These are phyloP conservation scores for Bubo blakistoni DNA, from an alignment of 2,113 vertebrate species.

Conservation along the genomic window DNA sequence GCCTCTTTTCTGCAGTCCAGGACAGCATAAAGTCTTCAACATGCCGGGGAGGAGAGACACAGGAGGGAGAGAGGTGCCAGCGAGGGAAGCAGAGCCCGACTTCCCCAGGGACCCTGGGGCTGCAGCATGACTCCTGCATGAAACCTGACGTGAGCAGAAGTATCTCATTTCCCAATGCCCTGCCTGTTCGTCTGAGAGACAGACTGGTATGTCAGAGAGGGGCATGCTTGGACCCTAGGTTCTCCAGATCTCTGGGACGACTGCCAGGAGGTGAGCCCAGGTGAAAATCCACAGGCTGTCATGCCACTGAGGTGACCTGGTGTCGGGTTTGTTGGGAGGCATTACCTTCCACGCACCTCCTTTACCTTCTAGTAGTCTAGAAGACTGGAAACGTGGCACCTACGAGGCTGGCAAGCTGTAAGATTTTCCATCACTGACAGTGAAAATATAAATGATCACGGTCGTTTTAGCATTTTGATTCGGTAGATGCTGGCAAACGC, in stretches of 20 bases:
- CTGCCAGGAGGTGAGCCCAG: not conserved
- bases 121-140: not conserved
- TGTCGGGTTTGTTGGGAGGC: not conserved
- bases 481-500: not conserved
- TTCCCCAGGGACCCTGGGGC: not conserved
- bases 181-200: not conserved
- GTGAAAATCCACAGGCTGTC: not conserved
- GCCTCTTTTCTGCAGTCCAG: not conserved
- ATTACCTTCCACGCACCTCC: not conserved
- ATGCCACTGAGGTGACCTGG: not conserved
- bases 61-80: not conserved
- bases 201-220: not conserved
- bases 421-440: not conserved
- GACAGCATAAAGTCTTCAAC: rapidly evolving
- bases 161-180: not conserved
- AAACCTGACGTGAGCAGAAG: not conserved
- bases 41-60: rapidly evolving
- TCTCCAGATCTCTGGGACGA: not conserved
- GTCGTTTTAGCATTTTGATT: not conserved
- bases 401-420: not conserved
- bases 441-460: not conserved
- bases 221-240: rapidly evolving
- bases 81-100: not conserved
- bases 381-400: not conserved
- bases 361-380: not conserved